Evolutionary conservation across 2,113 vertebrate species (phyloP), one percentile per base, ranked within the genome.

Genomic region (Podarcis raffonei): DNA sequence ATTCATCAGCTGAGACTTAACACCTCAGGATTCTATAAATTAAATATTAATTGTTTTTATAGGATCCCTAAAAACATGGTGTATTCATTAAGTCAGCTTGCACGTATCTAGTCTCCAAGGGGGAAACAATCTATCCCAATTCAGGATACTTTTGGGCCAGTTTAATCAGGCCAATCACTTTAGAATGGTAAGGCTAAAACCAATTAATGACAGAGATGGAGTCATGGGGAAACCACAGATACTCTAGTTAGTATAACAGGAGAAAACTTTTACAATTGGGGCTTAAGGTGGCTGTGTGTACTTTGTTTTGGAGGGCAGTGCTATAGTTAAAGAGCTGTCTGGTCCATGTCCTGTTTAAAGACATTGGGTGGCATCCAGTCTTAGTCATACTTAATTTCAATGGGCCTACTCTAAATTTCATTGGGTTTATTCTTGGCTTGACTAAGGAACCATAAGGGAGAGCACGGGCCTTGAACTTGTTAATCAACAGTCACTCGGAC

Each of bases 21-120:
- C 7, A 53, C 42, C 69, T 72, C n/a, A 72, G 42, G 30, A 84
- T 57, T 20, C 83, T 57, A 84, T 74, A 84, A 84, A 84, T 84
- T 53, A 72, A 53, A 53, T 30, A 11, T 57, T 65, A 66, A 82
- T 59, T 66, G 23, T 74, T 57, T 48, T 84, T 20, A 42, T 84
- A 71, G 11, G 68, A 84, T 71, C 18, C 68, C 72, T 77, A 30
- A 65, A 85, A 65, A 85, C 75, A 25, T 30, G 9, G 32, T 62
- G 22, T 53, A 37, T 22, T 76, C 84, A 18, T 76, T 8, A 32
- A 27, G 65, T 30, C 25, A 22, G 71, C 18, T 62, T 39, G 23
- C 65, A 83, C 6, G 20, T 57, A 59, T 32, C 15, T 18, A 42
- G 4, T 39, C 32, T 48, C 27, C 37, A 69, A n/a, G 66, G 59